These are phyloP conservation scores for Sitobion miscanthi DNA, from an alignment of 1,140 invertebrate species.

Conservation along the genomic window DNA sequence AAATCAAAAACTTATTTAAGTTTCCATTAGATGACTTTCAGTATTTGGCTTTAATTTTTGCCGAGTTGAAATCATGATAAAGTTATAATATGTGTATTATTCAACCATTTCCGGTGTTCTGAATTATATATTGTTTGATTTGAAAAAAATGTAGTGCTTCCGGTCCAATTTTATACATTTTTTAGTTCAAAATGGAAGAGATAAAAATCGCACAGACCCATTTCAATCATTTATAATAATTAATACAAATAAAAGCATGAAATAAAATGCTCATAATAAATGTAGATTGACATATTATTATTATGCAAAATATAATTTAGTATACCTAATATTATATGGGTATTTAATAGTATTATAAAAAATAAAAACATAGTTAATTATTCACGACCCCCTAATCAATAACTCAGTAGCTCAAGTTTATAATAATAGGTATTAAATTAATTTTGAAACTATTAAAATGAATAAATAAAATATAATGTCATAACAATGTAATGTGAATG, in stretches of 20 bases:
- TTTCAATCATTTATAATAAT: not conserved
- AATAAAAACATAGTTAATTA: not conserved
- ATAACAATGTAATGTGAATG: not conserved
- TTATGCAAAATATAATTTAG: not conserved
- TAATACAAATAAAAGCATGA: not conserved
- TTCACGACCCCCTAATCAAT: not conserved
- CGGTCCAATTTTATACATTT: not conserved
- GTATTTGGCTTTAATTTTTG: not conserved
- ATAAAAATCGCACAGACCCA: not conserved
- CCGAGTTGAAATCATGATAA: not conserved
- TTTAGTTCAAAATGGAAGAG: not conserved
- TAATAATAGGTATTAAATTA: not conserved
- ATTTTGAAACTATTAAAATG: not conserved
- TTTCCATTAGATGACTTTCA: not conserved
- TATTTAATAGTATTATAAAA: not conserved
- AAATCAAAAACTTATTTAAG: not conserved
- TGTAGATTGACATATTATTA: not conserved
- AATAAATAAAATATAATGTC: not conserved
- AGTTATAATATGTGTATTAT: conserved; percentile 6
- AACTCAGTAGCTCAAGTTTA: not conserved
- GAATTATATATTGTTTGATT: not conserved
- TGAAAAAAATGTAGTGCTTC: not conserved
- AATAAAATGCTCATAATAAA: not conserved
- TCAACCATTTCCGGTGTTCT: not conserved
- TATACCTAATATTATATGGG: too few species aligned